Evolutionary conservation across 2,113 vertebrate genomes (phyloP), one percentile per base, ranked within the genome.

Genomic region (Aegotheles bennettii): DNA sequence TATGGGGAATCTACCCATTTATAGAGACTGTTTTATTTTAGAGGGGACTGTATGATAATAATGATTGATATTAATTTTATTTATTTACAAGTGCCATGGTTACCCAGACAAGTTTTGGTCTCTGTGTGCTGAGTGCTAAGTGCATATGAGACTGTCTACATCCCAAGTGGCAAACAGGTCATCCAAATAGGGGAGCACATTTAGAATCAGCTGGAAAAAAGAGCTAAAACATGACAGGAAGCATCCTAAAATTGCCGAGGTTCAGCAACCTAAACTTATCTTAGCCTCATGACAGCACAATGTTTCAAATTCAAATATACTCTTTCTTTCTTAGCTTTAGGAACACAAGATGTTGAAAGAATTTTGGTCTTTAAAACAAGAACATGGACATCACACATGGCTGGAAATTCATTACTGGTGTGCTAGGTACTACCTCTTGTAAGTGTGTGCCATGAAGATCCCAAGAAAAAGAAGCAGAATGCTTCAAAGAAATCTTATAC

Each of bases 41-140:
- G 40, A 87, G 43, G 45, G 36, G 38, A 68, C 29, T 86, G 36
- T 43, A 42, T 65, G 29, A 35, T 43, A 78, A 71, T 56, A 75
- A 81, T 89, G 68, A 90, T 54, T 93, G 75, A 91, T 77, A 83
- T 31, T 48, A 2, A 60, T 84, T 94, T 84, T 89, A 68, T 94
- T 90, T 96, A 93, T 93, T 96, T 94, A 90, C n/a, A 67, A 89
- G 16, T 84, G 31, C 53, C 64, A 63, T 84, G 71, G 87, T 81
- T 93, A 95, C 78, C 6, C 50, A 83, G 63, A 75, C 35, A 80
- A 84, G 26, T 73, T 91, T 85, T 75, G 7, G 5, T 38, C 28
- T 65, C 26, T 67, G 10, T 77, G 40, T 70, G 54, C 79, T 67
- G 36, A 65, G 61, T 3, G 6, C 33, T 25, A 74, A 71, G 47